A percentile compares a stretch with the other conserved stretches of the same genome.
Evolutionary conservation across 2,113 vertebrate genomes (phyloP).

Genomic region (Orthonyx spaldingii): DNA sequence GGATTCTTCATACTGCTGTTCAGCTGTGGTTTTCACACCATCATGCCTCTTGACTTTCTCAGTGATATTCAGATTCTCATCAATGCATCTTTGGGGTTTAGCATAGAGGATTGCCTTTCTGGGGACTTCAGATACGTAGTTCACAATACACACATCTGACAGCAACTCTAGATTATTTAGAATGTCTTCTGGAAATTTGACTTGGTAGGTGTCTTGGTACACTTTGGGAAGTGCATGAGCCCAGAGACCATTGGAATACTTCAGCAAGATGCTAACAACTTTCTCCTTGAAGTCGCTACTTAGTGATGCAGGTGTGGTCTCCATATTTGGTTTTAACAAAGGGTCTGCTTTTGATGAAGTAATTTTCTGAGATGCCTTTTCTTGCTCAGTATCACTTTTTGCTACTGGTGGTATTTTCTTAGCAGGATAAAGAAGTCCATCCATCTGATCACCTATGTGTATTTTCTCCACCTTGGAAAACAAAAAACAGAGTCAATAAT

Average conservation of each 20-base stretch:
- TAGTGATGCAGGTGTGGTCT: background rate
- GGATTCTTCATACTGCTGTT: conserved; percentile 53
- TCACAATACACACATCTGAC: conserved; percentile 80
- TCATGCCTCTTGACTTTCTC: background rate
- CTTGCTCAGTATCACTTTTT: conserved; percentile 37
- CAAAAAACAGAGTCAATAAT: conserved; percentile 19
- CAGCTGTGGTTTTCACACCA: conserved; percentile 38
- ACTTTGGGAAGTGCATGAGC: conserved; percentile 85
- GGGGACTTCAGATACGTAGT: conserved; percentile 77
- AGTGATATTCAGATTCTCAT: conserved; percentile 66
- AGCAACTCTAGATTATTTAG: conserved; percentile 79
- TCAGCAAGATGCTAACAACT: conserved; percentile 79
- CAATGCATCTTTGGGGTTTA: conserved; percentile 48
- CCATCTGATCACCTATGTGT: conserved; percentile 54
- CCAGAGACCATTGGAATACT: conserved; percentile 87
- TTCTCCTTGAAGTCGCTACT: conserved; percentile 74
- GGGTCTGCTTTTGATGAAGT: conserved; percentile 37
- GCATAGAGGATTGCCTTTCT: conserved; percentile 87
- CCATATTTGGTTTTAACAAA: conserved; percentile 1
- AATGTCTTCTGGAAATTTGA: conserved; percentile 76
- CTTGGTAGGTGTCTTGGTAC: conserved; percentile 83
- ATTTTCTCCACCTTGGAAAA: conserved; percentile 79
- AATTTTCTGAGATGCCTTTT: conserved; percentile 37
- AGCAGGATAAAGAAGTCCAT: conserved; percentile 81
- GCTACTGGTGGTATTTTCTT: conserved; percentile 16